Evolutionary conservation across 2,797 vertebrate species (phyloP), one percentile per base, ranked within the genome.

Genomic region (Pachyuromys duprasi): DNA sequence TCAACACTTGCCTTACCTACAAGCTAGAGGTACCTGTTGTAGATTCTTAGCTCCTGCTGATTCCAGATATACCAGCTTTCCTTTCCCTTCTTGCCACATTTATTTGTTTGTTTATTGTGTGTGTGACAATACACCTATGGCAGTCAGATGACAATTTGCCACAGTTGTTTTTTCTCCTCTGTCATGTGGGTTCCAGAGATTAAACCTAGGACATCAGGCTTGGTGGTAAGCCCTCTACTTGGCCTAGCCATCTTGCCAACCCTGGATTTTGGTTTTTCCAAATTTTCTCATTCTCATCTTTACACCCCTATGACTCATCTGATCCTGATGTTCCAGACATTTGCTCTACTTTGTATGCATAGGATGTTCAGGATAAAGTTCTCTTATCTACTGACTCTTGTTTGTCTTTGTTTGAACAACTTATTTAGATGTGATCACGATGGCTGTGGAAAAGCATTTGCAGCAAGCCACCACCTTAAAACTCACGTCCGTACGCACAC

Each of bases 401-500:
- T 92, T 93, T 96, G 81, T 94, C 70, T 97, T 87, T 95, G 49
- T 72, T 82, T 94, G 22, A 84, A 96, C 90, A 67, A 91, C 92
- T 90, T 62, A 11, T 97, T 93, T 97, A 99, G 99, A 98, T 99
- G 99, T 98, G 99, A 99, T 98, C 99, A 99, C 5, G 99, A 99
- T 94, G 99, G 99, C 97, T 99, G 99, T 98, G 99, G 99, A 90
- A 99, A 99, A 98, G 99, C 99, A 86, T 99, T 99, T 98, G 99
- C 99, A 97, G 99, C 99, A 92, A 99, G 99, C 98, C 99, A 99
- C 98, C 99, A 99, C 98, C 99, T 99, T 96, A 99, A 99, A 99
- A 99, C 99, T n/a, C 99, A 99, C 3, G 99, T 99, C 97, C 99
- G 99, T 97, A 99, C 99, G 95, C 99, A 99, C 98, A 99, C 99